Evolutionary conservation across 2,113 vertebrate genomes (phyloP).

Genomic region (Malurus elegans): DNA sequence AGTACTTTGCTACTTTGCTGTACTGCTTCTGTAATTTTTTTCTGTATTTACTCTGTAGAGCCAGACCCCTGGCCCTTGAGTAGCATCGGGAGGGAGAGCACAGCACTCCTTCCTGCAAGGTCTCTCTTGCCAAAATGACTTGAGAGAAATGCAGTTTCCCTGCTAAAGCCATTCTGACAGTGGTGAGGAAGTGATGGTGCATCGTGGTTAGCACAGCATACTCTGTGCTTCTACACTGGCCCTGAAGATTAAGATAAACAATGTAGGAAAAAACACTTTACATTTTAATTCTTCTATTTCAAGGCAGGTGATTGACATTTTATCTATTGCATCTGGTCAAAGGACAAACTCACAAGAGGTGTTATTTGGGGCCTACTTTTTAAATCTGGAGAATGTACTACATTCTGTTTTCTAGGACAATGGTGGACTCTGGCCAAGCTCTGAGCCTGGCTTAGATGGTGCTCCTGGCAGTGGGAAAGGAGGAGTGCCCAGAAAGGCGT

Average conservation of each 20-base stretch:
- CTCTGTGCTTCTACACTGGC: not conserved
- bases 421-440: not conserved
- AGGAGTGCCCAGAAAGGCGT: not conserved
- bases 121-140: not conserved
- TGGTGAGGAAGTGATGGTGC: not conserved
- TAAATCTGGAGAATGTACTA: not conserved
- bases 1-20: not conserved
- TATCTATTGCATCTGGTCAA: not conserved
- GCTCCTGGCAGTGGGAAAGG: not conserved
- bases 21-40: not conserved
- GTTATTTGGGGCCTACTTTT: not conserved
- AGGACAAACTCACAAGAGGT: not conserved
- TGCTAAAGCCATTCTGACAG: not conserved
- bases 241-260: not conserved
- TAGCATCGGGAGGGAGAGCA: not conserved
- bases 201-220: not conserved
- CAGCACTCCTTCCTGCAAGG: not conserved
- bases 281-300: not conserved
- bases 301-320: not conserved
- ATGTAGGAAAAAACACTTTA: not conserved
- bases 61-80: not conserved
- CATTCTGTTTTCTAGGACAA: not conserved
- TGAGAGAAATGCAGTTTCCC: not conserved
- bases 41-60: not conserved
- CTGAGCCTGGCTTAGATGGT: not conserved